These are phyloP conservation scores for Urocitellus parryii DNA, from an alignment of 2,113 vertebrate genomes.

Conservation along the genomic window DNA sequence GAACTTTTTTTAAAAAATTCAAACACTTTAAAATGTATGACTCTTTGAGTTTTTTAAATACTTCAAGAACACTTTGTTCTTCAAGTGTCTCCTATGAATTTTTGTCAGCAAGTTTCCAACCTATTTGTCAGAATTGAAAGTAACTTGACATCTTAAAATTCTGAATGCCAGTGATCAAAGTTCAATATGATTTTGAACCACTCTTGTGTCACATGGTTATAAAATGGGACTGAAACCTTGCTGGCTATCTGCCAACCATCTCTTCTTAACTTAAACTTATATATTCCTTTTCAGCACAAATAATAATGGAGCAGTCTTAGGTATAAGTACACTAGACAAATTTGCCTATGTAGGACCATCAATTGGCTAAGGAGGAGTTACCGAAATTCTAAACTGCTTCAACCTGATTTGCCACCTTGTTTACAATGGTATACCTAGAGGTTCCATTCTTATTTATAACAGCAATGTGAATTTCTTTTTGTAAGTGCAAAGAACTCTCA, in stretches of 20 bases:
- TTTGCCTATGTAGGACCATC: not conserved
- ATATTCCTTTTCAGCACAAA: not conserved
- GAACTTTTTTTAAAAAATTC: not conserved
- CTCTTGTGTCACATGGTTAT: not conserved
- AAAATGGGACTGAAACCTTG: not conserved
- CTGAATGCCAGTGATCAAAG: not conserved
- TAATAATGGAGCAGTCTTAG: not conserved
- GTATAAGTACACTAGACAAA: not conserved
- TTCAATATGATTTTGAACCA: not conserved
- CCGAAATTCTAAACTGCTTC: not conserved
- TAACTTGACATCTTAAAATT: not conserved
- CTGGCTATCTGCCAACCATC: not conserved
- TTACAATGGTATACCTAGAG: not conserved
- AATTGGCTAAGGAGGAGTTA: not conserved
- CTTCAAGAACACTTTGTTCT: not conserved
- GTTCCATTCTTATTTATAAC: not conserved
- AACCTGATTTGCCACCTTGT: not conserved
- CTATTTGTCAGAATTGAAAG: not conserved
- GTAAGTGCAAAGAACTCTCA: not conserved
- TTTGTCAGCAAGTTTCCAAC: slow-evolving; percentile 11
- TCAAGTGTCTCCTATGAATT: not conserved
- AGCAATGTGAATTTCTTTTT: not conserved
- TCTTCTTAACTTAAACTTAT: not conserved
- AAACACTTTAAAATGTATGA: not conserved
- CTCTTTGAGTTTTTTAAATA: not conserved